Base-by-base conservation (phyloP, 2,113 vertebrate genomes). In the Herpailurus yagouaroundi region DNA sequence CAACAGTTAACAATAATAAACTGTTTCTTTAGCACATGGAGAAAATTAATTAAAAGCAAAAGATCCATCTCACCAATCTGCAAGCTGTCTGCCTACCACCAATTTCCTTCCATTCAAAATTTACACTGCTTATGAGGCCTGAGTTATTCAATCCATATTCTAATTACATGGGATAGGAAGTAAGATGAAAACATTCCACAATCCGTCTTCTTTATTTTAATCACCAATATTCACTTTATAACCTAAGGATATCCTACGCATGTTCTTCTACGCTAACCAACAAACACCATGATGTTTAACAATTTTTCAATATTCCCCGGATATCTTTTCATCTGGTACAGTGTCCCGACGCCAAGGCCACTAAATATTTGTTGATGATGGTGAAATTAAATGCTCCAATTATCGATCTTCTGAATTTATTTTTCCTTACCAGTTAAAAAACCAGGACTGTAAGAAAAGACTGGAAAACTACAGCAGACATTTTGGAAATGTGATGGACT, bases 41-140 rank as follows among this genome's bases (percentile, higher is more conserved):
- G 16, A 96, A 95, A 91, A 91, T 25, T 76, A 63, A 97, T 57
- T 3, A 64, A 31, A 64, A 95, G 31, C 71, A 96, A 95, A 96
- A 84, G 71, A 89, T 16, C 41, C 52, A 86, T 38, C 60, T 90
- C 15, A n/a, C 13, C 48, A 36, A 74, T n/a, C 36, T 80, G 64
- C 41, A 82, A 88, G 52, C 10, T 95, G 33, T 95, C 85, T 92
- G 71, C 74, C 68, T 77, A 81, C 60, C 82, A 97, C 81, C 12
- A 76, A 38, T 27, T 91, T 96, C 76, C 60, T 83, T 90, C 73
- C 83, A 86, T 15, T 96, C 82, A 64, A 93, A 83, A 88, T 69
- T 38, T 3, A 80, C 83, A 96, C 4, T n/a, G 36, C 64, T 64
- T 27, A 19, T 5, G 64, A 96, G 48, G 48, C 48, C 79, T 69